Base-by-base conservation (phyloP, 1,140 invertebrate genomes). In the Calephelis nemesis region DNA sequence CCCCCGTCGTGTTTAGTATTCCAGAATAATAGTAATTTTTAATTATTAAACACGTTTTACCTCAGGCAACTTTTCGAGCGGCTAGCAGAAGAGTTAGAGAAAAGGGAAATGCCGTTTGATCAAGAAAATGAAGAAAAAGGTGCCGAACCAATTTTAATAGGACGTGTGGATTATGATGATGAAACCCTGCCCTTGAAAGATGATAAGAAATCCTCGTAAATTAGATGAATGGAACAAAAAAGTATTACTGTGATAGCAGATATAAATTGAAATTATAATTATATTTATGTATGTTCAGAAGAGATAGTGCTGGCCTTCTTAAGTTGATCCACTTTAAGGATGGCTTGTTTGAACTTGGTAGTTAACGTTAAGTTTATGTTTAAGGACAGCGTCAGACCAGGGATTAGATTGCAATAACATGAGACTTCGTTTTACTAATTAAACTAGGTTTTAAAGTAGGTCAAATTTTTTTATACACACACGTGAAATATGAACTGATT, bases 121-220 rank as follows among this genome's bases (percentile, higher is more conserved):
- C 73, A 84, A 10, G 72, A 82, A 0, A 74, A 82, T n/a, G 79
- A 84, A 42, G 77, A 87, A 13, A 82, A 84, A 47, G 86, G 85
- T 5, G 82, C 82, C 0, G 85, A 87, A 58, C 87, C 88, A 7
- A 67, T 89, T 5, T 72, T 89, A 13, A n/a, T 87, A 6, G 74
- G 79, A 0, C 78, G 68, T 58, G 69, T 87, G 0, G 80, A 89
- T 42, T 87, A 81, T 30, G 78, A 83, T 11, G 88, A 91, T 19
- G 88, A 91, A 63, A 88, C 85, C 5, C 62, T 88, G 40, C 88
- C 88, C 5, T 65, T 90, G 2, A 88, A 81, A 63, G 76, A 77
- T 63, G 81, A 78, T 7, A 83, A 77, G 68, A 88, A 87, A 67
- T 72, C 74, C 10, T 77, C 78, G n/a, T 84, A 83, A 71, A 39